phyloP scores from a whole-genome alignment of 2,888 invertebrate genomes.

The Unio pictorum region DNA sequence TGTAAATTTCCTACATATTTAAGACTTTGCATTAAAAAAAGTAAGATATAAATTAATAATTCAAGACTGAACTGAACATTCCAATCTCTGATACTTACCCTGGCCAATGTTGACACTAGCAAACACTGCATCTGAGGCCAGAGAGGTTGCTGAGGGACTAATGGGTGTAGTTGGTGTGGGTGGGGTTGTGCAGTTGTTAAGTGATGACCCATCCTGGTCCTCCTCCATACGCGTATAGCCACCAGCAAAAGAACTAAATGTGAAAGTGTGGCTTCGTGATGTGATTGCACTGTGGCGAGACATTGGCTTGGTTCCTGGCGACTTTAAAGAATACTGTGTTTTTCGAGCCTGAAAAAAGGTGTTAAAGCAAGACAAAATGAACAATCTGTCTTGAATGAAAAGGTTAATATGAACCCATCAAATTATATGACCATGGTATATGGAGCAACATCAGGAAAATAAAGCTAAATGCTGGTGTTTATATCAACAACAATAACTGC shows the following conservation, averaged over 20 bases:
- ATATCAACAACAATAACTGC: too few relatives aligned
- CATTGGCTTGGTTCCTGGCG: constrained; percentile 87
- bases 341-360: constrained; percentile 79
- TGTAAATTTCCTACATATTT: too few relatives aligned
- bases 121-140: constrained; percentile 70
- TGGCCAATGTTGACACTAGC: constrained; percentile 27
- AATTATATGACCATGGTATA: neutral
- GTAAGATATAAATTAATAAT: neutral
- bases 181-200: constrained; percentile 63
- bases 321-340: constrained; percentile 88
- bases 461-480: too few relatives aligned
- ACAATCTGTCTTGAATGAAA: constrained; percentile 1
- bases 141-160: constrained; percentile 26
- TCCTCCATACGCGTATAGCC: constrained; percentile 62
- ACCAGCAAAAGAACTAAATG: constrained; percentile 40
- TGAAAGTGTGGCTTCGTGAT: constrained; percentile 52
- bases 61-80: neutral
- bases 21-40: too few relatives aligned
- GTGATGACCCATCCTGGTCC: constrained; percentile 53
- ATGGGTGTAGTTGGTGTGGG: constrained; percentile 73
- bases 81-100: constrained; percentile 13
- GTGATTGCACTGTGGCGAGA: constrained; percentile 61
- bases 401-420: neutral
- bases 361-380: neutral
- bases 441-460: too few relatives aligned